phyloP scores from a whole-genome alignment of 2,113 vertebrate genomes.

The Abramis brama region DNA sequence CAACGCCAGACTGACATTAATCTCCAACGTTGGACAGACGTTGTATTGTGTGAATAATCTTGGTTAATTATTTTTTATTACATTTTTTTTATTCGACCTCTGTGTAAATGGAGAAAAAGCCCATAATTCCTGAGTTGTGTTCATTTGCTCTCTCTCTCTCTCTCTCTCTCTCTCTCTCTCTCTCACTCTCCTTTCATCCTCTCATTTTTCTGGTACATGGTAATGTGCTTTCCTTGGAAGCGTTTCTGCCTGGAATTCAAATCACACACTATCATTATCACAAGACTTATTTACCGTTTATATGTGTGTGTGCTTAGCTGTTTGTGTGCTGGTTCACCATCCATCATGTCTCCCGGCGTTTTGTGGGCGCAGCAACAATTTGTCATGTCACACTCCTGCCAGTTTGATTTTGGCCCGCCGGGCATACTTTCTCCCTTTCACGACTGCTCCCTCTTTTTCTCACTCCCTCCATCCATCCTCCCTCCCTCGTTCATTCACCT shows the following conservation, averaged over 20 bases:
- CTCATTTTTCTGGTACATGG: background rate
- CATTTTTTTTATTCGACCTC: too few relatives aligned
- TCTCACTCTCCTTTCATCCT: background rate
- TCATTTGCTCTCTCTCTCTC: background rate
- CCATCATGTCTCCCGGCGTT: slow-evolving; percentile 33
- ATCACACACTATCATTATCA: slow-evolving; percentile 22
- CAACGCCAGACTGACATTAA: too few relatives aligned
- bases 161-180: background rate
- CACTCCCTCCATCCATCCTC: background rate
- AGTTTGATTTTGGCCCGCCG: slow-evolving; percentile 20
- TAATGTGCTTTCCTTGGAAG: background rate
- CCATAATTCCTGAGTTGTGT: background rate
- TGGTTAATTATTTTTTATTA: too few relatives aligned
- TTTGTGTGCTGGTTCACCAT: slow-evolving; percentile 10
- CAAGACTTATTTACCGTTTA: background rate
- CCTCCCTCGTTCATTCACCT: background rate
- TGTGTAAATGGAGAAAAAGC: background rate
- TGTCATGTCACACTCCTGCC: slow-evolving; percentile 32
- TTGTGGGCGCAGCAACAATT: slow-evolving; percentile 30
- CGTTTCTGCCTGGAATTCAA: background rate
- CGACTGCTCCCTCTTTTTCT: background rate
- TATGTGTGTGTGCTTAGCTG: slow-evolving; percentile 17
- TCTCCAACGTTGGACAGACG: too few relatives aligned
- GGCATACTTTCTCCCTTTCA: slow-evolving; percentile 26
- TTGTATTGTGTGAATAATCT: too few relatives aligned